Evolutionary conservation across 23 tunicate genomes (phyloP).

Genomic region (Styela clava): DNA sequence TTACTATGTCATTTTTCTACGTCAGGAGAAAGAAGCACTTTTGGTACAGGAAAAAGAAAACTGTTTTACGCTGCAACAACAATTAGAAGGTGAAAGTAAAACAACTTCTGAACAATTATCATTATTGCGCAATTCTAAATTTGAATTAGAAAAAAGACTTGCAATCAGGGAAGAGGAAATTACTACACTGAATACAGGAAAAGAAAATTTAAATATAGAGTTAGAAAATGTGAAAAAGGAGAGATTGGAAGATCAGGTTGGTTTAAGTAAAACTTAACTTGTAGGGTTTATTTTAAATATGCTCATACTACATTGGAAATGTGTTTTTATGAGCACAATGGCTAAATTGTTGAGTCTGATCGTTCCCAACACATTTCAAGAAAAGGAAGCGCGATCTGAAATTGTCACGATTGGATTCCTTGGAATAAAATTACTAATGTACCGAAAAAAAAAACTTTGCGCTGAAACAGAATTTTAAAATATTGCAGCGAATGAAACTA

Average conservation of each 20-base stretch:
- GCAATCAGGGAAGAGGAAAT: background rate
- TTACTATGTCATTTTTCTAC: too few species aligned
- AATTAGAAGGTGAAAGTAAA: constrained; percentile 5
- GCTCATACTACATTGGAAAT: too few species aligned
- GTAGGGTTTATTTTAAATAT: background rate
- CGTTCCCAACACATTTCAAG: too few species aligned
- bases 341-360: too few species aligned
- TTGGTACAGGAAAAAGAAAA: background rate
- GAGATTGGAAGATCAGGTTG: background rate
- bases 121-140: background rate
- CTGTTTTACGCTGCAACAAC: background rate
- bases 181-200: background rate
- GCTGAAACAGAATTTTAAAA: too few species aligned
- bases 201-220: background rate
- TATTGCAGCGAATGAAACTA: too few species aligned
- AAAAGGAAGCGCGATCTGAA: too few species aligned
- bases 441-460: too few species aligned
- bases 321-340: too few species aligned
- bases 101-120: background rate
- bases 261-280: background rate
- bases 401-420: too few species aligned
- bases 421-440: too few species aligned
- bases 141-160: background rate
- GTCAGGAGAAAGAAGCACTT: background rate
- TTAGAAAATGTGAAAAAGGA: background rate